Percentiles rank a stretch among this genome's conserved stretches.
Evolutionary conservation across 2,888 invertebrate genomes (phyloP).

Genomic region (Mechanitis mazaeus): DNA sequence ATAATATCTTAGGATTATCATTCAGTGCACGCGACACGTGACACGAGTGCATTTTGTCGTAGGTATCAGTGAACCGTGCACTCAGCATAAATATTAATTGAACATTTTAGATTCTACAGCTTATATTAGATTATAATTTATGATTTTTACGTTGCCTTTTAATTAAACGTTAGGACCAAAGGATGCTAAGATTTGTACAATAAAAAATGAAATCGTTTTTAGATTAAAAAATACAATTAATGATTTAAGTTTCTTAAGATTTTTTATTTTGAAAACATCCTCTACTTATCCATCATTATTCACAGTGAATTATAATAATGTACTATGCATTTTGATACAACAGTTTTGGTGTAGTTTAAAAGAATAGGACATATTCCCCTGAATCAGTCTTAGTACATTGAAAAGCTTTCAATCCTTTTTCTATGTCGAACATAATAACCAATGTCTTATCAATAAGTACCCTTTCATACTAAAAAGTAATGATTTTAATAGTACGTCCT

Average conservation of each 20-base stretch:
- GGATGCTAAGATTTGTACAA: no score
- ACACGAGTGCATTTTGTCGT: constrained; percentile 74
- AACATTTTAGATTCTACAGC: background rate
- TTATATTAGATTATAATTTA: no score
- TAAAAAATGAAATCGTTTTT: no score
- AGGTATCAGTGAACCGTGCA: constrained; percentile 58
- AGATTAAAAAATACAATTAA: no score
- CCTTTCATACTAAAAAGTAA: background rate
- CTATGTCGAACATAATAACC: constrained; percentile 5
- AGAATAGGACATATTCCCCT: constrained; percentile 18
- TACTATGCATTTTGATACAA: no score
- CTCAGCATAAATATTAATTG: constrained; percentile 35
- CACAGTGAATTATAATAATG: no score
- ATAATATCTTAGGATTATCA: constrained; percentile 57
- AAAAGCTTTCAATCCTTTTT: constrained; percentile 42
- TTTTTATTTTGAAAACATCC: no score
- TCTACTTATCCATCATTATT: no score
- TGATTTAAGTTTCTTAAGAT: no score
- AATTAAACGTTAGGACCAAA: no score
- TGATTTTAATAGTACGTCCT: background rate
- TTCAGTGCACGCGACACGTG: constrained; percentile 49
- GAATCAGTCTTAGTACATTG: constrained; percentile 48
- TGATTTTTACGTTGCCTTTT: no score
- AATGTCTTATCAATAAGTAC: background rate
- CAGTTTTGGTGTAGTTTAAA: no score